Percentiles rank a stretch among this genome's conserved stretches.
Evolutionary conservation across 2,888 invertebrate species (phyloP).

Genomic region (Serrognathus titanus): DNA sequence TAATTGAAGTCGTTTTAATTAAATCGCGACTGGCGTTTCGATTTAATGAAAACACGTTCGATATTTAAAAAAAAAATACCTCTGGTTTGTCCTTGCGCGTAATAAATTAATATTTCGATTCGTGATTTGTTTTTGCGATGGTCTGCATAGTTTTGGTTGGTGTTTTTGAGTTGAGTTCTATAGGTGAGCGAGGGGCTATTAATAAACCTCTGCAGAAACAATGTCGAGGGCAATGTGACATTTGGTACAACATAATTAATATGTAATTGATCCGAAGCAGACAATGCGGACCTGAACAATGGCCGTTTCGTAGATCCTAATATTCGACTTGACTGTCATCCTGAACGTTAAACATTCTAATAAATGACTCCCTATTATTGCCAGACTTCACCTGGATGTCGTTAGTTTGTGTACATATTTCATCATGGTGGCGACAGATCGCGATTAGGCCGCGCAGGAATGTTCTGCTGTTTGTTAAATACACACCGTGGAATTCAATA

Average conservation of each 20-base stretch:
- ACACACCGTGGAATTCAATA: constrained; percentile 45
- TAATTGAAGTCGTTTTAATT: too few species aligned
- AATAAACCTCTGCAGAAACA: too few species aligned
- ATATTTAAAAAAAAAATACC: too few species aligned
- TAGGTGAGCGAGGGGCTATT: too few species aligned
- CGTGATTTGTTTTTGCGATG: too few species aligned
- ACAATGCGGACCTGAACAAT: background rate
- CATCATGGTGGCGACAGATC: constrained; percentile 35
- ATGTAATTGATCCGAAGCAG: background rate
- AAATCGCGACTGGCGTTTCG: too few species aligned
- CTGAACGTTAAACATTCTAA: constrained; percentile 28
- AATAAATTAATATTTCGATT: too few species aligned
- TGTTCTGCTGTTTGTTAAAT: constrained; percentile 43
- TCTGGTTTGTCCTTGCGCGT: too few species aligned
- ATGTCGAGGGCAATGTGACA: too few species aligned
- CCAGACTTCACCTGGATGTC: constrained; percentile 33
- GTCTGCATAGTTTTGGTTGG: too few species aligned
- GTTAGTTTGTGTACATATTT: constrained; percentile 33
- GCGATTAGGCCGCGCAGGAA: constrained; percentile 40
- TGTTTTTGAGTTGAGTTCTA: too few species aligned
- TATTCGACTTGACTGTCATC: constrained; percentile 3
- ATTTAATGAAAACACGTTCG: too few species aligned
- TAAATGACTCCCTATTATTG: constrained; percentile 36
- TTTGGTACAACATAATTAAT: background rate
- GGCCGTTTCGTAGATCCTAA: background rate